Conservation (phyloP, 2,113 vertebrate species). For the Seriola quinqueradiata region DNA sequence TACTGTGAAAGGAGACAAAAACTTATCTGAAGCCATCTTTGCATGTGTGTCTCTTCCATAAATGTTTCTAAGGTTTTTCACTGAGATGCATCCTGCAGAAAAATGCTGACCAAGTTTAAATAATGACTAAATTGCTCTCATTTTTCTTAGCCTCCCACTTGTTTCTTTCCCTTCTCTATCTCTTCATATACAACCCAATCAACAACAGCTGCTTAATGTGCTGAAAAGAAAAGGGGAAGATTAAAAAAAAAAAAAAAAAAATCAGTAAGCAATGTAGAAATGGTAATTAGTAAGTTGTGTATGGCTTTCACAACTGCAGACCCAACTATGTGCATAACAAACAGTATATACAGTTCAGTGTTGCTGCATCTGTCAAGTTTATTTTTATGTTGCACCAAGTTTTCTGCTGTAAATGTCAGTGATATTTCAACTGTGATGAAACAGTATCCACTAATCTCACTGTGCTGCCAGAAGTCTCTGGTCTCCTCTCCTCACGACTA, state of each 20-base stretch:
- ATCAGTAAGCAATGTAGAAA: background rate
- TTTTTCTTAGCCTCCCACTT: constrained; percentile 15
- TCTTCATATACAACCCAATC: background rate
- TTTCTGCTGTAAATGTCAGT: constrained; percentile 33
- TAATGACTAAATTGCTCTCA: constrained; percentile 16
- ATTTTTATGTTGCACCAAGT: constrained; percentile 21
- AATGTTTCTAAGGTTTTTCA: background rate
- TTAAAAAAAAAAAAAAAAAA: background rate
- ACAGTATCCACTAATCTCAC: background rate
- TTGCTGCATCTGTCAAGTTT: background rate
- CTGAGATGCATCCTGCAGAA: background rate
- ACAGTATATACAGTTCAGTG: background rate
- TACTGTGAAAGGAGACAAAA: constrained; percentile 1
- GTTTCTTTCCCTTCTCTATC: background rate
- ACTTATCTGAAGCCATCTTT: background rate
- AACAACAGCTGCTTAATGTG: constrained; percentile 15
- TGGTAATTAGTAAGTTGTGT: background rate
- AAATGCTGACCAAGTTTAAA: constrained; percentile 27
- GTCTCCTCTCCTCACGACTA: background rate
- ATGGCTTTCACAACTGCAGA: background rate
- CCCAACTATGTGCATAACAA: constrained; percentile 5
- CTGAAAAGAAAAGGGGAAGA: background rate
- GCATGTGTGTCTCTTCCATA: background rate
- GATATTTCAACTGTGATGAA: constrained; percentile 20
- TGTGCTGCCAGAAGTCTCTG: background rate